These are phyloP conservation scores for Larimichthys crocea DNA, from an alignment of 2,113 vertebrate species.

Conservation along the genomic window DNA sequence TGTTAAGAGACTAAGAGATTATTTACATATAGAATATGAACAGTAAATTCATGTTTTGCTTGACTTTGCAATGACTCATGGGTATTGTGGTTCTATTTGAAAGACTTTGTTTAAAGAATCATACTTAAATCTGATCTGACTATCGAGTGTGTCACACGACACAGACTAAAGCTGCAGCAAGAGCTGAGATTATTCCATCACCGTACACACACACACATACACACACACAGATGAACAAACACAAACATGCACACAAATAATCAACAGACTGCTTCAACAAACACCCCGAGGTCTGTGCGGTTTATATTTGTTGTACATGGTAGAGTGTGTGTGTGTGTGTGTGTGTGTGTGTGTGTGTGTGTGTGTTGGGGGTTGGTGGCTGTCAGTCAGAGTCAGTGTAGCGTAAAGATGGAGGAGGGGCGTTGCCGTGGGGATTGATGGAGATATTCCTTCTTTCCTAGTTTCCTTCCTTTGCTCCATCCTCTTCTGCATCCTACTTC, in stretches of 20 bases:
- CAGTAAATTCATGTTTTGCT: not conserved
- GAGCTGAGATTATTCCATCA: not conserved
- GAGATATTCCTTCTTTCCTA: conserved; percentile 5
- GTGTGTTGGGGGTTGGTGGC: conserved; percentile 39
- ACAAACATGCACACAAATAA: conserved; percentile 20
- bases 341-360: conserved; percentile 26
- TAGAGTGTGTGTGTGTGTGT: conserved; percentile 37
- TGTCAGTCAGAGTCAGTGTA: conserved; percentile 66
- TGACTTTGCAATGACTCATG: not conserved
- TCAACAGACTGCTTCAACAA: conserved; percentile 33
- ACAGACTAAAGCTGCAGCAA: not conserved
- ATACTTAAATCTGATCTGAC: not conserved
- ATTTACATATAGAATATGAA: not conserved
- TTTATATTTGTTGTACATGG: conserved; percentile 63
- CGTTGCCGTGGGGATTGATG: conserved; percentile 46
- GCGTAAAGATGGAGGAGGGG: conserved; percentile 68
- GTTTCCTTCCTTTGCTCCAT: not conserved
- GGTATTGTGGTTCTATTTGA: not conserved
- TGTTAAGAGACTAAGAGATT: not conserved
- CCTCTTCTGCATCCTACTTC: not conserved
- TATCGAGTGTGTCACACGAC: not conserved
- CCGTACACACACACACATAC: not conserved
- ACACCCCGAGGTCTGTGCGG: conserved; percentile 36
- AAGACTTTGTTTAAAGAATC: not conserved
- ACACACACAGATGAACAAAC: not conserved